Conservation (phyloP, 1,140 invertebrate genomes). For the Trichomalopsis sarcophagae region DNA sequence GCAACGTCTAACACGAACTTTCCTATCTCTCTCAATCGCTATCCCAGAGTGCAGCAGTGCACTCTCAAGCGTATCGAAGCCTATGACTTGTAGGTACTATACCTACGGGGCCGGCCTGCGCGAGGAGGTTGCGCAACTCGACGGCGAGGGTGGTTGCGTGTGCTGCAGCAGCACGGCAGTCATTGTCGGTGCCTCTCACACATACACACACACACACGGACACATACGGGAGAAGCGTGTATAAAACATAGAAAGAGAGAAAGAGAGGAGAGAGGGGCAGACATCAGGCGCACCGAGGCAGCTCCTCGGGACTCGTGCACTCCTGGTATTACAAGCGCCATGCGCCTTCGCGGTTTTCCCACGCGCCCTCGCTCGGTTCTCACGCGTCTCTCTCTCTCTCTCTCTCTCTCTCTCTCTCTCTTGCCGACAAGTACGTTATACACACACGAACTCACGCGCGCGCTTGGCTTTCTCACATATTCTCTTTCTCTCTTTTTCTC, state of each 20-base stretch:
- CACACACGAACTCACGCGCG: too few species aligned
- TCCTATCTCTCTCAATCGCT: too few species aligned
- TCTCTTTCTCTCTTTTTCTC: constrained; percentile 16
- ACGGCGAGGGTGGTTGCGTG: background rate
- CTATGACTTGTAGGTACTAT: too few species aligned
- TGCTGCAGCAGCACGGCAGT: too few species aligned
- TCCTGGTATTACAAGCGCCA: constrained; percentile 73
- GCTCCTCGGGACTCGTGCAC: constrained; percentile 59
- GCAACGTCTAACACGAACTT: too few species aligned
- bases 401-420: constrained; percentile 21
- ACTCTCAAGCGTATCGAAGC: background rate
- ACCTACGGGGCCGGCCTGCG: too few species aligned
- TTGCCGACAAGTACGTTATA: background rate
- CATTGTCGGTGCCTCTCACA: too few species aligned
- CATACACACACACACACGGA: too few species aligned
- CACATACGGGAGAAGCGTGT: background rate
- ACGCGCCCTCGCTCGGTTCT: constrained; percentile 71
- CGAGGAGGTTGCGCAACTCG: background rate
- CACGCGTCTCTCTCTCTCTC: constrained; percentile 61
- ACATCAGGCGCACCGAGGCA: constrained; percentile 11
- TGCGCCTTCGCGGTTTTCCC: constrained; percentile 72
- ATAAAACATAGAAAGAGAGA: background rate
- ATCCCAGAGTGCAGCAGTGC: background rate
- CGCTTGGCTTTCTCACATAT: background rate
- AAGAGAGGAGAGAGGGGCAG: background rate